These are phyloP conservation scores for Polylopha cassiicola DNA, from an alignment of 2,888 invertebrate genomes.

Conservation along the genomic window DNA sequence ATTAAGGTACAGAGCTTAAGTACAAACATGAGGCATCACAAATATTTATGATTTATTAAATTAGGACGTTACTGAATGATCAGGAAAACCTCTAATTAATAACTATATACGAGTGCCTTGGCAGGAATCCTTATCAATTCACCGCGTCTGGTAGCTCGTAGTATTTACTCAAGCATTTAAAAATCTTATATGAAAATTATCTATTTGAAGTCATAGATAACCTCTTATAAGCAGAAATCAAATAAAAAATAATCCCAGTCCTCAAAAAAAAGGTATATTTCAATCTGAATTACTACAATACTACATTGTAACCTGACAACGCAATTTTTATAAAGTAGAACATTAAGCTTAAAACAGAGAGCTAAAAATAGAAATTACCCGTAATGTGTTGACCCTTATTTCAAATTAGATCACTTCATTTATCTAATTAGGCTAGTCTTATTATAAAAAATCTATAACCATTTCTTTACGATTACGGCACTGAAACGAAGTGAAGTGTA, in stretches of 20 bases:
- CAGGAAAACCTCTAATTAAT: no score
- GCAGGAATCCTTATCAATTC: no score
- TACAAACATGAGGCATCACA: no score
- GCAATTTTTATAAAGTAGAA: not conserved
- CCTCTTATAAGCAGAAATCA: no score
- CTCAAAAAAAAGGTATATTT: slow-evolving; percentile 37
- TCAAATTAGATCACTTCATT: slow-evolving; percentile 20
- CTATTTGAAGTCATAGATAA: no score
- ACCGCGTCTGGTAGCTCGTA: no score
- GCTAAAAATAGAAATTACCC: slow-evolving; percentile 10
- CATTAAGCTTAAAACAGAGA: not conserved
- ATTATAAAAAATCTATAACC: slow-evolving; percentile 16
- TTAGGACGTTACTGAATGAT: no score
- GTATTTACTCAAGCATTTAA: no score
- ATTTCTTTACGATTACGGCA: slow-evolving; percentile 11
- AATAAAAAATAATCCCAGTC: not conserved
- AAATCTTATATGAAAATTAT: no score
- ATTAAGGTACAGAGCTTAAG: no score
- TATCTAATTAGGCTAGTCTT: slow-evolving; percentile 18
- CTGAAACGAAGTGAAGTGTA: slow-evolving; percentile 7
- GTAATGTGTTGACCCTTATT: slow-evolving; percentile 6
- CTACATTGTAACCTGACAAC: slow-evolving; percentile 12
- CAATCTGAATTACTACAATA: slow-evolving; percentile 17
- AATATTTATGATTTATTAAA: no score
- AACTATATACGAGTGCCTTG: no score